phyloP scores from a whole-genome alignment of 2,797 vertebrate genomes.

The Mormyrops attenuatus region DNA sequence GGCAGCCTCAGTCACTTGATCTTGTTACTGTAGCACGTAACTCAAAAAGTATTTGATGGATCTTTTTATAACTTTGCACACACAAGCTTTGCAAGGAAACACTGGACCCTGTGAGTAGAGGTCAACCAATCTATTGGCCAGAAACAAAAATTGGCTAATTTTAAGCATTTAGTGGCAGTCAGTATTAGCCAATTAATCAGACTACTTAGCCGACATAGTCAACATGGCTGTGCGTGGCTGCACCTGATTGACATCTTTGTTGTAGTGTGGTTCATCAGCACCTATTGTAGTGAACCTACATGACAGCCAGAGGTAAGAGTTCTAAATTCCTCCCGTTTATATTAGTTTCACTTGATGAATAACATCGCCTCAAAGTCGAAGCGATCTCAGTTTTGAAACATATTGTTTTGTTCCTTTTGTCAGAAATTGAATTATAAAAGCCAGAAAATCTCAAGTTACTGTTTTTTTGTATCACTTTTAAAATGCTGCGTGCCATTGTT shows the following conservation, averaged over 20 bases:
- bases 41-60: not conserved
- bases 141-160: not conserved
- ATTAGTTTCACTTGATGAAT: not conserved
- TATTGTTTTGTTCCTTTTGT: not conserved
- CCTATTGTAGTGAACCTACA: not conserved
- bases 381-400: not conserved
- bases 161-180: not conserved
- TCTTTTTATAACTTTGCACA: not conserved
- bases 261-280: not conserved
- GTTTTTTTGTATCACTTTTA: not conserved
- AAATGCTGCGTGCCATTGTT: not conserved
- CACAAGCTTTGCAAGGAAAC: not conserved
- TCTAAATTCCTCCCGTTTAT: not conserved
- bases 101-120: not conserved
- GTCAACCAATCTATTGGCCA: not conserved
- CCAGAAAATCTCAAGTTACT: not conserved
- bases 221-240: not conserved
- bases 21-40: not conserved
- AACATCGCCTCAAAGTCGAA: not conserved
- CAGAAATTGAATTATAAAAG: not conserved
- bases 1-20: not conserved
- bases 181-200: not conserved
- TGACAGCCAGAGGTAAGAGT: not conserved
- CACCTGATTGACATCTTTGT: not conserved
- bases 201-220: not conserved